These are phyloP conservation scores for Pontoporia blainvillei DNA, from an alignment of 2,113 vertebrate species.

Conservation along the genomic window DNA sequence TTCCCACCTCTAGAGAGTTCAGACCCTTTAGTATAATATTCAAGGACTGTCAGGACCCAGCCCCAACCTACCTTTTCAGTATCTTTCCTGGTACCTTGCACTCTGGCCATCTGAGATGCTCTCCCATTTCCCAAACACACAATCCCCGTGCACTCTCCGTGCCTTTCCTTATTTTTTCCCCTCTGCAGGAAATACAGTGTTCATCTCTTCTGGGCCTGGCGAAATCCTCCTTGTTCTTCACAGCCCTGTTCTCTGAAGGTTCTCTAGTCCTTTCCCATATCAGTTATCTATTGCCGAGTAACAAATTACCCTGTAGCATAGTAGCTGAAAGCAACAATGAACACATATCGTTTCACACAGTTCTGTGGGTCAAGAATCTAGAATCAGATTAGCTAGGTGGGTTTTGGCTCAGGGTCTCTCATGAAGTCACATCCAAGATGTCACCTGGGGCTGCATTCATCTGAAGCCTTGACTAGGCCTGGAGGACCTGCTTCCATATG, in stretches of 20 bases:
- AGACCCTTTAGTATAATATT: neutral
- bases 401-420: neutral
- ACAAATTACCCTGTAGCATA: neutral
- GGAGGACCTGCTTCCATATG: neutral
- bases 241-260: neutral
- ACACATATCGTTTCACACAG: neutral
- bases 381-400: neutral
- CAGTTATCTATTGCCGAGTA: neutral
- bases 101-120: neutral
- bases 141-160: neutral
- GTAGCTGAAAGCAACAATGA: neutral
- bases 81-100: neutral
- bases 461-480: neutral
- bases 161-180: neutral
- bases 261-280: neutral
- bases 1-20: neutral
- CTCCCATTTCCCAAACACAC: neutral
- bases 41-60: neutral
- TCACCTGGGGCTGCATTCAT: neutral
- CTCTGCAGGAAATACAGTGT: neutral
- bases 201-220: neutral
- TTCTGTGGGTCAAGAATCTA: neutral
- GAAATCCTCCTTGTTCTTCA: neutral
- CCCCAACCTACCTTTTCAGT: neutral
- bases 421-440: neutral